These are phyloP conservation scores for Pseudorhiza aurosa DNA, from an alignment of 30 jellyfish, hydroid and myxozoan species.

Conservation along the genomic window DNA sequence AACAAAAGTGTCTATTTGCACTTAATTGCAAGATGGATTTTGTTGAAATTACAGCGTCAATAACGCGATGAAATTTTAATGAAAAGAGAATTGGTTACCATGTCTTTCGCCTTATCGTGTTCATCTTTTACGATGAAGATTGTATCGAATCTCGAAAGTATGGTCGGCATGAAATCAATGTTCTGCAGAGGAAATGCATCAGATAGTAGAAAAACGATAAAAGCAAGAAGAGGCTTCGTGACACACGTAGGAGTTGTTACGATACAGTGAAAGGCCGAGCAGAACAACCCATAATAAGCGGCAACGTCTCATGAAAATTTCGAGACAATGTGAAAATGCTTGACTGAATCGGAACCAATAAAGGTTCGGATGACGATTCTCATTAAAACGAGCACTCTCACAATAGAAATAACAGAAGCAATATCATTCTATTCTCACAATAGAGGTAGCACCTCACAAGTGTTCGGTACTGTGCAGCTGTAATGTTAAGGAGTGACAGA, in stretches of 20 bases:
- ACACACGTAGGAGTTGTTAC: neutral
- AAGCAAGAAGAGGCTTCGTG: neutral
- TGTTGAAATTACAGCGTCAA: no score
- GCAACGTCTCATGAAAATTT: neutral
- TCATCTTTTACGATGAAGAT: conserved; percentile 97
- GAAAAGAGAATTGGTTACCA: no score
- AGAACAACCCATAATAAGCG: neutral
- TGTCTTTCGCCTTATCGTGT: conserved; percentile 92
- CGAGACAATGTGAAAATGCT: no score
- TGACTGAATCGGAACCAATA: no score
- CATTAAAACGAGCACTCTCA: no score
- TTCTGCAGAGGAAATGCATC: conserved; percentile 62
- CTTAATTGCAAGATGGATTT: no score
- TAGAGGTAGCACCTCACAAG: neutral
- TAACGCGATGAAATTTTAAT: no score
- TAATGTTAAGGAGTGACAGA: neutral
- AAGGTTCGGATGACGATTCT: no score
- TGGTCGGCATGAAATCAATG: conserved; percentile 99
- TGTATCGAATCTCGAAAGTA: conserved; percentile 96
- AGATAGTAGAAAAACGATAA: neutral
- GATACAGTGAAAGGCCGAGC: no score
- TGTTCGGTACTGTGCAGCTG: neutral
- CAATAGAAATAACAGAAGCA: no score
- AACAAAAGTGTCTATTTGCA: no score
- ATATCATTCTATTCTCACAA: no score